Evolutionary conservation across 2,797 vertebrate species (phyloP).

Genomic region (Anableps anableps): DNA sequence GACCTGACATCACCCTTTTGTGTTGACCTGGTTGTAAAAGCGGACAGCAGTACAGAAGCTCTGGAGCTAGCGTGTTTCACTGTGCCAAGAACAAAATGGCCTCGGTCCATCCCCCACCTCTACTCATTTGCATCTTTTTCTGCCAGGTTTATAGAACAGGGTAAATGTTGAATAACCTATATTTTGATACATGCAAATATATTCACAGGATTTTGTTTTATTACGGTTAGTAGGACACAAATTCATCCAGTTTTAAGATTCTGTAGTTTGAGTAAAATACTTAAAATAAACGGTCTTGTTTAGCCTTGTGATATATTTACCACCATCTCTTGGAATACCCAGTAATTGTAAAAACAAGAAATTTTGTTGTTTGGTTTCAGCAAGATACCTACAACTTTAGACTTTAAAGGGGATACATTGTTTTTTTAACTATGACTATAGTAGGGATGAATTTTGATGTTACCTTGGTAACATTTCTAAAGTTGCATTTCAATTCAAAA

Average conservation of each 20-base stretch:
- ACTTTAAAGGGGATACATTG: neutral
- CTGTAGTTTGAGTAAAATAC: neutral
- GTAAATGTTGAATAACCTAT: neutral
- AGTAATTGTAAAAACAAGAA: neutral
- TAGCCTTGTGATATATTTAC: neutral
- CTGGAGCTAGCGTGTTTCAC: constrained; percentile 19
- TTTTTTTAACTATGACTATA: neutral
- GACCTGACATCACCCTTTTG: constrained; percentile 39
- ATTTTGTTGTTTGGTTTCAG: neutral
- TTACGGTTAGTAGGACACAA: neutral
- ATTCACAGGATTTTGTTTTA: neutral
- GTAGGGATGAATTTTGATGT: too few species aligned
- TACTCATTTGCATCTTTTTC: constrained; percentile 8
- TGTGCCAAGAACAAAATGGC: constrained; percentile 18
- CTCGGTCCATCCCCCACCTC: neutral
- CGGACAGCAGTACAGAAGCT: constrained; percentile 26
- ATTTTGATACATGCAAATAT: neutral
- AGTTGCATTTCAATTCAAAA: too few species aligned
- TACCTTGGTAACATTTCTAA: neutral
- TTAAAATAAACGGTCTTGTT: neutral
- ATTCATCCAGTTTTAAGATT: neutral
- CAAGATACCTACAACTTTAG: neutral
- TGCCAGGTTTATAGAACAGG: neutral
- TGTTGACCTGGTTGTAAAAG: constrained; percentile 50
- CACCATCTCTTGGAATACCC: neutral